Evolutionary conservation across 2,113 vertebrate species (phyloP), one percentile per base, ranked within the genome.

Genomic region (Indicator indicator): DNA sequence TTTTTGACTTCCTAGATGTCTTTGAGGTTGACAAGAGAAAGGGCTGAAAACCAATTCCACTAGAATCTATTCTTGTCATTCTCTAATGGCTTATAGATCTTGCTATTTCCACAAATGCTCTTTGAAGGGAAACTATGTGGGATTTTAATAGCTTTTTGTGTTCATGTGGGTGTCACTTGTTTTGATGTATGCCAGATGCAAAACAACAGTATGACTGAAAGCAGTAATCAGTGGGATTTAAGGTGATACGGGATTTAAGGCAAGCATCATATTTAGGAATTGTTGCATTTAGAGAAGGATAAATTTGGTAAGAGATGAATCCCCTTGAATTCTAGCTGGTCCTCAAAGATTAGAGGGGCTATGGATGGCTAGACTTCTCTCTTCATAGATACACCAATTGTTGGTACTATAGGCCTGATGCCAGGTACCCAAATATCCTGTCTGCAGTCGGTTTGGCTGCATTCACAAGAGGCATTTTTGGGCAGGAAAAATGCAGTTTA

Each of bases 61-160:
- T 44, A 58, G n/a, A 87, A 71, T 80, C 87, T 95, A 88, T 94
- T 95, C 74, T 89, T 88, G 56, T 87, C 84, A 88, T 92, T 83
- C 75, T 88, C 78, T 94, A 95, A 96, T 93, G 79, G 75, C 58
- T 91, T 95, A 95, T 86, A 88, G 89, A 96, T 91, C 69, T 90
- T 86, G 79, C 36, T 91, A 71, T 94, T 93, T 91, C 91, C 89
- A 95, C 95, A 95, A 95, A 83, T 89, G 72, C 56, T 80, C 75
- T 95, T 94, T 95, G 89, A 89, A 93, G 87, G 68, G 91, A 89
- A 96, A 83, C 36, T 88, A 38, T 77, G 88, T 65, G 62, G 76
- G 72, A 94, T 95, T 95, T 95, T 91, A 95, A 97, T 83, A 76
- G 85, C n/a, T 94, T 93, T 88, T 90, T 0, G 24, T 93, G 89